Conservation (phyloP, 2,113 vertebrate species). For the Bombycilla garrulus region DNA sequence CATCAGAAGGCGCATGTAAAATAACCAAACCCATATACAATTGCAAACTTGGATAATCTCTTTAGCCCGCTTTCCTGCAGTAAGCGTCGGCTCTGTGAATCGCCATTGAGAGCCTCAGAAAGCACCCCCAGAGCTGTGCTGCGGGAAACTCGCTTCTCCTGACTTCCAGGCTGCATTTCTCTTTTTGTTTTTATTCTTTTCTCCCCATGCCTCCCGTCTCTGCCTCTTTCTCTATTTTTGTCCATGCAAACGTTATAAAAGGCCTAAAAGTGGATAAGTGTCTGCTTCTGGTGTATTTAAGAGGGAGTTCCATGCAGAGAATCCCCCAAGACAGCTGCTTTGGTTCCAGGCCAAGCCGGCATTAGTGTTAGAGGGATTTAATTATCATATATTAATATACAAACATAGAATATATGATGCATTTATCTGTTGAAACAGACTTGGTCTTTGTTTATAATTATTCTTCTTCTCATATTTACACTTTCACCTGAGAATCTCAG, state of each 20-base stretch:
- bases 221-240: slow-evolving; percentile 56
- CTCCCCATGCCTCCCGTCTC: slow-evolving; percentile 30
- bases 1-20: slow-evolving; percentile 60
- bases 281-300: slow-evolving; percentile 59
- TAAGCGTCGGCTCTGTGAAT: neutral
- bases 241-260: slow-evolving; percentile 62
- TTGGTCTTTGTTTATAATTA: neutral
- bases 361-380: slow-evolving; percentile 61
- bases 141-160: slow-evolving; percentile 37
- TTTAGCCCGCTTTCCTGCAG: slow-evolving; percentile 55
- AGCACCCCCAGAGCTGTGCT: slow-evolving; percentile 58
- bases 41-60: slow-evolving; percentile 64
- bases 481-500: neutral
- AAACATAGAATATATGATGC: neutral
- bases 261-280: slow-evolving; percentile 64
- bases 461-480: neutral
- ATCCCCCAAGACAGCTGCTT: slow-evolving; percentile 67
- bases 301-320: slow-evolving; percentile 61
- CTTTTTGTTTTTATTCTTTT: slow-evolving; percentile 43
- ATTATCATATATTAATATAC: slow-evolving; percentile 70
- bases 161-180: slow-evolving; percentile 50
- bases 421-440: neutral
- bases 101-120: slow-evolving; percentile 49
- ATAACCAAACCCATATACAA: slow-evolving; percentile 55
- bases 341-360: slow-evolving; percentile 62